Evolutionary conservation across 1,140 invertebrate species (phyloP), one percentile per base, ranked within the genome.

Genomic region (Archegozetes longisetosus): DNA sequence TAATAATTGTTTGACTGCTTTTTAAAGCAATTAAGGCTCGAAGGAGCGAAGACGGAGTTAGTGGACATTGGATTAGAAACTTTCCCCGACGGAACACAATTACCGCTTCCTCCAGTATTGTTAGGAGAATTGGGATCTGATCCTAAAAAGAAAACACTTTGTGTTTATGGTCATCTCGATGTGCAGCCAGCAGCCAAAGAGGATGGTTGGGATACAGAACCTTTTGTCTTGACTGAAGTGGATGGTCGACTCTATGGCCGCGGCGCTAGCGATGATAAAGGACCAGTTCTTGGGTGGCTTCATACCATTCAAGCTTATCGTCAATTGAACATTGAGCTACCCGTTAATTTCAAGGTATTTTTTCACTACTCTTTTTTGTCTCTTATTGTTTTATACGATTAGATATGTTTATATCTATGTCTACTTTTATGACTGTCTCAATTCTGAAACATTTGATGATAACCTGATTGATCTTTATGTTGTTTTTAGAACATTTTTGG

Each of bases 81-180:
- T 12, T 55, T 55, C 12, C 76, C 79, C 23, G 82, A 85, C 74
- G 87, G 85, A 6, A 75, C 72, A 56, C 72, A 79, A 65, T 72
- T 95, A 29, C 78, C 81, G 40, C 72, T 97, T 29, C 95, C 95
- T 0, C 90, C 92, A 27, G 84, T 92, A 6, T 67, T 98, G 22
- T 74, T 95, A 20, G 92, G 84, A 23, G n/a, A 55, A 22, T 74
- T 95, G n/a, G 92, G 91, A 61, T 82, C 78, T 64, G 88, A 96
- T 71, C 75, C 82, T 0, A 80, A 80, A 4, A 75, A 76, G 66
- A 79, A 90, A 67, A 98, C 93, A 20, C 79, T 98, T 49, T 80
- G 88, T 54, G 79, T 98, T 54, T 98, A 98, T 75, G 95, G 94
- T 0, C 95, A 98, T 76, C 80, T 98, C 66, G 95, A 98, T 78